Base-by-base conservation (phyloP, 1,140 invertebrate genomes). In the Myzus persicae region DNA sequence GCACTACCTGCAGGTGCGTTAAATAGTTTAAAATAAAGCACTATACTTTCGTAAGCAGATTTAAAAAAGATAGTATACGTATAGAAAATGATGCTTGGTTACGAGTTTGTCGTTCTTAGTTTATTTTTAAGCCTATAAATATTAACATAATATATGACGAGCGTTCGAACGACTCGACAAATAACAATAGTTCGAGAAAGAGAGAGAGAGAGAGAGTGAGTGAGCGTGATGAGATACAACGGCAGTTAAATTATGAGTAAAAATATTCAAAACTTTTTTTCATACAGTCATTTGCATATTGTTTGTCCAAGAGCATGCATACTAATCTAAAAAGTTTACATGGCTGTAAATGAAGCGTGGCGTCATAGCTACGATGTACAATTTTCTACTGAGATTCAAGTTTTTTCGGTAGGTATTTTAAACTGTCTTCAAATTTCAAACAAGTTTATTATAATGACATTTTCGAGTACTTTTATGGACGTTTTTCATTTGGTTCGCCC, bases 241-340 rank as follows among this genome's bases (percentile, higher is more conserved):
- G n/a, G 88, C 88, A 54, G 88, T 54, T 59, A 67, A 90, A 90
- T 59, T 67, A 44, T 40, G 38, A 90, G 38, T 42, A 67, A 67
- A 90, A 90, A 67, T 90, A 90, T 90, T 90, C 51, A 90, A 90
- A 90, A n/a, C 24, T 90, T 90, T 90, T 22, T 90, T 38, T 87
- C 85, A 54, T 89, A 1, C 14, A 90, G 26, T 90, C 24, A 90
- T 90, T 90, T 90, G 54, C 89, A 90, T 90, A 67, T 67, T 90
- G 54, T 90, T 90, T 90, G 89, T 90, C 51, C 51, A 42, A 90
- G 38, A 67, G 89, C 26, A 42, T 67, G 89, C 89, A 90, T 90
- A 90, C 38, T 90, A 90, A 90, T 67, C 54, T 31, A 54, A 59
- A 90, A 90, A 90, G 54, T 90, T 59, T 42, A 90, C 51, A 67